Conservation (phyloP, 2,888 invertebrate genomes). For the Epinotia nisella region DNA sequence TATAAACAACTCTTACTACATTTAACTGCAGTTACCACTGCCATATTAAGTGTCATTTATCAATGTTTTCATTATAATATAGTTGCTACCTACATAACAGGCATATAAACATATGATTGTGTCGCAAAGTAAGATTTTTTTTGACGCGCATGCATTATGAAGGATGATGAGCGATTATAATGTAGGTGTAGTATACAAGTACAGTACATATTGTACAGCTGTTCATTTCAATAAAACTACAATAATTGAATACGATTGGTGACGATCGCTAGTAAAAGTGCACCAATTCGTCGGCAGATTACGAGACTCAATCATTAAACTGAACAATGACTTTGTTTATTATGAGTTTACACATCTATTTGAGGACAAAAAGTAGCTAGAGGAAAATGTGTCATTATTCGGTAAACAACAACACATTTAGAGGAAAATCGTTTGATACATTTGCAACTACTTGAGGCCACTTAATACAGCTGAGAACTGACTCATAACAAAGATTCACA, state of each 20-base stretch:
- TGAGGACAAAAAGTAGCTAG: neutral
- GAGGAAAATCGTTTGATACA: conserved; percentile 22
- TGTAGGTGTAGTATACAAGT: too few species aligned
- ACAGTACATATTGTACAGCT: neutral
- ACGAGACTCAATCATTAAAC: neutral
- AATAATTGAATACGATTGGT: neutral
- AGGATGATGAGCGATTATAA: too few species aligned
- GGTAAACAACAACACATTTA: conserved; percentile 15
- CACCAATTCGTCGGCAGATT: neutral
- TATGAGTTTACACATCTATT: neutral
- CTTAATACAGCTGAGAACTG: conserved; percentile 36
- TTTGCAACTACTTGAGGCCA: neutral
- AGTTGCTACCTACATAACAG: neutral
- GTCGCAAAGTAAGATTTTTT: too few species aligned
- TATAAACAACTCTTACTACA: neutral
- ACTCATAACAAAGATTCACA: conserved; percentile 38
- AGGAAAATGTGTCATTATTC: conserved; percentile 12
- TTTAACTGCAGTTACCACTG: neutral
- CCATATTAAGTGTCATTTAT: neutral
- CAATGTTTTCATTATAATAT: neutral
- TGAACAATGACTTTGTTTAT: conserved; percentile 19
- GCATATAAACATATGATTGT: too few species aligned
- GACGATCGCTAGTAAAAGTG: neutral
- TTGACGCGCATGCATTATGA: too few species aligned
- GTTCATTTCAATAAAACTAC: neutral